Conservation (phyloP, 1,140 invertebrate genomes). For the Laupala kohalensis region DNA sequence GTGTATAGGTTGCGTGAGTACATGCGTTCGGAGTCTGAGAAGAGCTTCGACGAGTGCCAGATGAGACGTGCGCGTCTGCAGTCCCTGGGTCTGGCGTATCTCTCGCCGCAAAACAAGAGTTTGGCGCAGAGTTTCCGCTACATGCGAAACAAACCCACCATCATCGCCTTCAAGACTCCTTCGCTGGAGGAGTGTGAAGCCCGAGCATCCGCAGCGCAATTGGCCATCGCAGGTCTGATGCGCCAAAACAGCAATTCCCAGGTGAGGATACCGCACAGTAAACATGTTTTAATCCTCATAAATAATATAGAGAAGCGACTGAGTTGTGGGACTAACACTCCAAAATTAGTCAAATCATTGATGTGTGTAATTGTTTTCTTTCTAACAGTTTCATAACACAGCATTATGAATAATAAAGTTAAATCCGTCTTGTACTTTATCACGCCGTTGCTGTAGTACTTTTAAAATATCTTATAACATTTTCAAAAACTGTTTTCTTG, state of each 20-base stretch:
- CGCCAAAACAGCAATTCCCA: not conserved
- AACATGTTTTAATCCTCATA: too few relatives aligned
- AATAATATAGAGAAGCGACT: too few relatives aligned
- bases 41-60: constrained; percentile 53
- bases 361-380: too few relatives aligned
- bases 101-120: constrained; percentile 60
- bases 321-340: too few relatives aligned
- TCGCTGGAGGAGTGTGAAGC: constrained; percentile 51
- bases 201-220: constrained; percentile 18
- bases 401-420: too few relatives aligned
- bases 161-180: constrained; percentile 70
- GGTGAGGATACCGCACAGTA: too few relatives aligned
- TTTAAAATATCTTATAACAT: too few relatives aligned
- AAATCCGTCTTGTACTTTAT: too few relatives aligned
- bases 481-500: too few relatives aligned
- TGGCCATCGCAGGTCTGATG: constrained; percentile 8
- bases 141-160: constrained; percentile 74
- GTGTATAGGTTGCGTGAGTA: constrained; percentile 46
- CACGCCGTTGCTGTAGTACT: too few relatives aligned
- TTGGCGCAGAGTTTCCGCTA: constrained; percentile 67
- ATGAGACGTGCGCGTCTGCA: constrained; percentile 45
- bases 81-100: constrained; percentile 50
- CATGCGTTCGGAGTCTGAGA: constrained; percentile 63
- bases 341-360: too few relatives aligned
- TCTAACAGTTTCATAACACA: too few relatives aligned